Base-by-base conservation (phyloP, 2,113 vertebrate species). In the Bagarius yarrelli region DNA sequence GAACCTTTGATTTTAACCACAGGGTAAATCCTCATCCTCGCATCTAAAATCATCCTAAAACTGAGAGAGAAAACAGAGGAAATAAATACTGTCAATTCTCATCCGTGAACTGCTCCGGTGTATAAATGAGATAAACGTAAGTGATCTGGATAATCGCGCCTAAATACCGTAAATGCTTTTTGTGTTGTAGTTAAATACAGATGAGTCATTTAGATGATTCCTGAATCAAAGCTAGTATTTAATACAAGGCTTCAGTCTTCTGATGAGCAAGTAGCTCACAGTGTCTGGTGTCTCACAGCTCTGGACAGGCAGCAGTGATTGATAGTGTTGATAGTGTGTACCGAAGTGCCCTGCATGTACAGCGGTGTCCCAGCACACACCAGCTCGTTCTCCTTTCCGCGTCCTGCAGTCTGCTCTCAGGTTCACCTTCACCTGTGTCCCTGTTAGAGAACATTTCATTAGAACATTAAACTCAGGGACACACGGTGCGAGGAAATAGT, bases 231-330 rank as follows among this genome's bases (percentile, higher is more conserved):
- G 23, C 40, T 1, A 30, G 21, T 4, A 5, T 60, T 60, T 59
- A 57, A 52, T 27, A 1, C 9, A 14, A 47, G n/a, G 16, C 27
- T 81, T 89, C 47, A 53, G 16, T 44, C 70, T 21, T 72, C 44
- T 83, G 81, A 12, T 60, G 66, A 73, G 77, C 67, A 88, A 75
- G 84, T 87, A 82, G 86, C 79, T 67, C 57, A 63, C 88, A 55
- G 82, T 82, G 81, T 84, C 19, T 69, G 87, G 74, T 64, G 60
- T 57, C 60, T 82, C 67, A 36, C 57, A 63, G 79, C 70, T 36
- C 55, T 53, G 34, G 67, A 52, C 56, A 52, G 69, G 79, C 36
- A 30, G 44, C 60, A 34, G 57, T 64, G 79, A 81, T 81, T 73
- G 79, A 81, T 81, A 70, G 70, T 73, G 70, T 53, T 32, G 70